Evolutionary conservation across 2,797 vertebrate species (phyloP), one percentile per base, ranked within the genome.

Genomic region (Dendrocincla fuliginosa): DNA sequence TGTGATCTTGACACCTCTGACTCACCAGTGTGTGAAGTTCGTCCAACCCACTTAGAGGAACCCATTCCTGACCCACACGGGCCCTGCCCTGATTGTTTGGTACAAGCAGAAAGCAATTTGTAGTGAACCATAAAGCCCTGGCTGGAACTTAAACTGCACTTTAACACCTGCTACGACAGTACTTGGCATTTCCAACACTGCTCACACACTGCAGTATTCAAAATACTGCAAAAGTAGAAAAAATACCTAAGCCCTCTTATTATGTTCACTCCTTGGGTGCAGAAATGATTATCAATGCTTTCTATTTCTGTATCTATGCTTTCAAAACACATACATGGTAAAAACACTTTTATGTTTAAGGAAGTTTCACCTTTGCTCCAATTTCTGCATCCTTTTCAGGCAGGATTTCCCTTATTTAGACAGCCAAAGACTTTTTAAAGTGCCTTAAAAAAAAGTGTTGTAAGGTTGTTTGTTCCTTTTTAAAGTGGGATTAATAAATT

Each of bases 381-480:
- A 55, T 89, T 94, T 93, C 84, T 92, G 82, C 79, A 84, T 91
- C 55, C 73, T 91, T 81, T 89, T 65, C 59, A 87, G 65, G 75
- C 90, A 95, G 92, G 93, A 96, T 92, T 92, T 97, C 92, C 90
- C 68, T 68, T 84, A 83, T 37, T 94, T 87, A 82, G 39, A 10
- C 10, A 89, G 77, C 64, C 84, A 95, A 89, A 80, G 30, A 22
- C 5, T 59, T 89, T 92, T 76, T 63, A n/a, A 87, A 85, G 46
- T 57, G 64, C 52, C 35, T 33, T 10, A 4, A 64, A 53, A 68
- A 53, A 39, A 59, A 6, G 16, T 13, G 9, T 27, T 70, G 13
- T 44, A 67, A 79, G 12, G 41, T 24, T 87, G 47, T 46, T 70
- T 57, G 64, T 57, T 78, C 13, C 19, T 55, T 80, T 89, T 93